Evolutionary conservation across 2,888 invertebrate genomes (phyloP).

Genomic region (Sphaerophoria rueppellii): DNA sequence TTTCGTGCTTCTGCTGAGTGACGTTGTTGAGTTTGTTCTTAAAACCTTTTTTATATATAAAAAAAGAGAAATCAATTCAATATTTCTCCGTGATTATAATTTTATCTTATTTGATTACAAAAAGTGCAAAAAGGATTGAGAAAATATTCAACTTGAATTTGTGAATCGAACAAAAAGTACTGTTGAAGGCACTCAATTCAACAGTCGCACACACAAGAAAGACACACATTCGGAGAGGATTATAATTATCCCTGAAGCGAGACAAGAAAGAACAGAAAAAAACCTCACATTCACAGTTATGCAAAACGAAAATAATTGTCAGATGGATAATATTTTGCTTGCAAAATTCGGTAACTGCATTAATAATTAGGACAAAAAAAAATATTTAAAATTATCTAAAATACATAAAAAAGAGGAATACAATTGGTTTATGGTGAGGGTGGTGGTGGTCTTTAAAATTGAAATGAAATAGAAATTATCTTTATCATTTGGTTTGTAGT

Average conservation of each 20-base stretch:
- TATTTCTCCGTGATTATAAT: conserved; percentile 40
- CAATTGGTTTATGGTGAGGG: conserved; percentile 17
- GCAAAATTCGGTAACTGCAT: conserved; percentile 65
- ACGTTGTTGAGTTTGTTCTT: conserved; percentile 58
- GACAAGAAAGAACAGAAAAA: conserved; percentile 27
- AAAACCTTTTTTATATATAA: conserved; percentile 16
- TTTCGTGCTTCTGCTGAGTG: conserved; percentile 64
- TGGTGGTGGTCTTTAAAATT: background rate
- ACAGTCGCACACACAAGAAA: conserved; percentile 10
- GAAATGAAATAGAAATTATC: background rate
- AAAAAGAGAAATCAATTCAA: conserved; percentile 3
- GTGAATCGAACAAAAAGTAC: conserved; percentile 11
- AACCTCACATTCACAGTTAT: conserved; percentile 69
- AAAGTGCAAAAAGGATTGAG: conserved; percentile 7
- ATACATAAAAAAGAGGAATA: conserved; percentile 13
- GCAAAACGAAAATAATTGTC: conserved; percentile 73
- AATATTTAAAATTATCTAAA: conserved; percentile 17
- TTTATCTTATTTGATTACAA: background rate
- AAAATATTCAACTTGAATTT: background rate
- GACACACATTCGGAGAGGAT: conserved; percentile 13
- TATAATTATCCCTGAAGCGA: conserved; percentile 24
- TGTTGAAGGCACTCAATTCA: conserved; percentile 26
- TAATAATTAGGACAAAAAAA: conserved; percentile 23
- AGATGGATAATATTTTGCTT: conserved; percentile 72
- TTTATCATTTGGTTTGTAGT: background rate